Evolutionary conservation across 2,797 vertebrate species (phyloP), one percentile per base, ranked within the genome.

Genomic region (Sebastiscus tertius): DNA sequence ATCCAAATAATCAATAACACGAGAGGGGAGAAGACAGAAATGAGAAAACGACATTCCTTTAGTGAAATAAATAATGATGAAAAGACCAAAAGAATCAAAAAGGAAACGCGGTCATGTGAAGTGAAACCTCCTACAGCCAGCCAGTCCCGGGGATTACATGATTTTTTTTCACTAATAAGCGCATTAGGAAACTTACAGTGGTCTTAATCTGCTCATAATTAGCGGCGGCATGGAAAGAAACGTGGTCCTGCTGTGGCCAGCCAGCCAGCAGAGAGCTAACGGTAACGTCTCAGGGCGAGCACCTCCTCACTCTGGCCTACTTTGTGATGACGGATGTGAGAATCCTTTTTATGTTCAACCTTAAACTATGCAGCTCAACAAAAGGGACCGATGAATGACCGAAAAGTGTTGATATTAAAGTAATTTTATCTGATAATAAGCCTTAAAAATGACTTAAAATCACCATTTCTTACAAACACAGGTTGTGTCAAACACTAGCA

Each of bases 151-250:
- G 87, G 89, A 94, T 94, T 93, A 89, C 81, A 88, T 81, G 62
- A 80, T 89, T 90, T 81, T 80, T 81, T 81, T 87, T 84, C 86
- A 88, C 75, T 92, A 71, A 90, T 92, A 92, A 93, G 92, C 88
- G 59, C 90, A 90, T 94, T 94, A 93, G 81, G 89, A 93, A 93
- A 90, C 8, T 81, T 81, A 84, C 84, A 90, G 85, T 81, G 87
- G 65, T 92, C 84, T 82, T 96, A 95, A 96, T 96, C 95, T 95
- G 91, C 92, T 93, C 83, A 89, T 95, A 94, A 95, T 95, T 89
- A 93, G 87, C 20, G 74, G 66, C 36, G 31, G 84, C 72, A 60
- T 89, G 91, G 92, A 92, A 89, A 92, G 81, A 92, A 92, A 87
- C n/a, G 34, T 90, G 89, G 82, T 92, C 88, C 82, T 8, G 85